Conservation (phyloP, 1,140 invertebrate species). For the Vanessa atalanta region DNA sequence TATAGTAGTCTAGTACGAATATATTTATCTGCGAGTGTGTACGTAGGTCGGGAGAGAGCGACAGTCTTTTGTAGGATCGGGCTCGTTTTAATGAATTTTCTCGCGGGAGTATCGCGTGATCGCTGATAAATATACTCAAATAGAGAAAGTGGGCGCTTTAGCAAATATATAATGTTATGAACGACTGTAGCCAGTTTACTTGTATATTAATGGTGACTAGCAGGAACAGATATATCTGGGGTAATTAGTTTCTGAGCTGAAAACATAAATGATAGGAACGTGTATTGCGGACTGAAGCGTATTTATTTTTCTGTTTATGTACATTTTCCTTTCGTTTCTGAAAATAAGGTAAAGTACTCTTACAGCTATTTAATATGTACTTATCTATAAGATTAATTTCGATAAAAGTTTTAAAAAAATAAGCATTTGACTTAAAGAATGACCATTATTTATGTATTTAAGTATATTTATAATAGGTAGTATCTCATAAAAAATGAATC, state of each 20-base stretch:
- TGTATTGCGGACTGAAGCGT: too few relatives aligned
- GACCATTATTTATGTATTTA: too few relatives aligned
- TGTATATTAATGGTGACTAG: slow-evolving; percentile 5
- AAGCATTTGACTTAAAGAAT: too few relatives aligned
- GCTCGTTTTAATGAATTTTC: slow-evolving; percentile 32
- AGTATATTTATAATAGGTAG: too few relatives aligned
- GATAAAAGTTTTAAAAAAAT: too few relatives aligned
- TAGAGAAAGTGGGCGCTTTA: slow-evolving; percentile 13
- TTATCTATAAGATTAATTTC: too few relatives aligned
- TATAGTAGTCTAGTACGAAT: background rate
- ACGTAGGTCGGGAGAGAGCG: slow-evolving; percentile 29
- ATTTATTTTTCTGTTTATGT: too few relatives aligned
- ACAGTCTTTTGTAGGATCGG: slow-evolving; percentile 14
- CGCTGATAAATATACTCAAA: slow-evolving; percentile 30
- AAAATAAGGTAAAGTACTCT: too few relatives aligned
- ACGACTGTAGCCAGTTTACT: slow-evolving; percentile 7
- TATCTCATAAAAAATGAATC: too few relatives aligned
- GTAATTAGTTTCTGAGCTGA: slow-evolving; percentile 5
- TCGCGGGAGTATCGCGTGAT: slow-evolving; percentile 29
- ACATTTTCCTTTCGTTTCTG: too few relatives aligned
- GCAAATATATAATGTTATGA: slow-evolving; percentile 24
- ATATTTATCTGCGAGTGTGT: background rate
- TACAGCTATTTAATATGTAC: too few relatives aligned
- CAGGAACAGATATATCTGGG: background rate
- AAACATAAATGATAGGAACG: background rate